Evolutionary conservation across 2,113 vertebrate species (phyloP), one percentile per base, ranked within the genome.

Genomic region (Phalacrocorax carbo): DNA sequence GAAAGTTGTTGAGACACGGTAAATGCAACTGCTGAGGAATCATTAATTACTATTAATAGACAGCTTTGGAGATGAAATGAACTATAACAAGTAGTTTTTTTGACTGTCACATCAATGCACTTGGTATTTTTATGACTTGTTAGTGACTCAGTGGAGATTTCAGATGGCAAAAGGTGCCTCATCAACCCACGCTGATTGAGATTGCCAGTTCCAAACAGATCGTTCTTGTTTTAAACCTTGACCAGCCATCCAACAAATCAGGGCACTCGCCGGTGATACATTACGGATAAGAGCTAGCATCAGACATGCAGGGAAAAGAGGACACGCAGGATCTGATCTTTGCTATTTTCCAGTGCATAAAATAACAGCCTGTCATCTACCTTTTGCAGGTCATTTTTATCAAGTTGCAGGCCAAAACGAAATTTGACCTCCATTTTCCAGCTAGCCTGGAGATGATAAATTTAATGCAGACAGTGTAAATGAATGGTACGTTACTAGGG

Each of bases 381-480:
- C 96, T 98, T 98, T 97, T 96, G 68, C 94, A 96, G 97, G 97
- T 98, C 97, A 97, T 98, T 98, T 98, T 98, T 98, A 98, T 98
- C 98, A 97, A 88, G 60, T 97, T 96, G 80, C 85, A 96, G 96
- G 90, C 96, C 97, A 97, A 97, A 98, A 97, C 95, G 96, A 97
- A 98, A 97, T 95, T 96, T 98, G 98, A 98, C 98, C 98, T 98
- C 97, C 97, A 98, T 98, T 98, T 98, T 97, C 97, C 90, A 97
- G 97, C 91, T 86, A 97, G 48, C 32, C 92, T 8, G 0, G 48
- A 80, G 92, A 98, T 96, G 96, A 98, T 97, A 97, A 97, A 98
- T 98, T 97, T 96, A 96, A 97, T 86, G 91, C 66, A 91, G 79
- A 70, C 78, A 60, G 71, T 85, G 48, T 84, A 97, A 97, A 98